These are phyloP conservation scores for Tethya wilhelma DNA, from an alignment of 37 sponge, comb jelly and placozoan species.

Conservation along the genomic window DNA sequence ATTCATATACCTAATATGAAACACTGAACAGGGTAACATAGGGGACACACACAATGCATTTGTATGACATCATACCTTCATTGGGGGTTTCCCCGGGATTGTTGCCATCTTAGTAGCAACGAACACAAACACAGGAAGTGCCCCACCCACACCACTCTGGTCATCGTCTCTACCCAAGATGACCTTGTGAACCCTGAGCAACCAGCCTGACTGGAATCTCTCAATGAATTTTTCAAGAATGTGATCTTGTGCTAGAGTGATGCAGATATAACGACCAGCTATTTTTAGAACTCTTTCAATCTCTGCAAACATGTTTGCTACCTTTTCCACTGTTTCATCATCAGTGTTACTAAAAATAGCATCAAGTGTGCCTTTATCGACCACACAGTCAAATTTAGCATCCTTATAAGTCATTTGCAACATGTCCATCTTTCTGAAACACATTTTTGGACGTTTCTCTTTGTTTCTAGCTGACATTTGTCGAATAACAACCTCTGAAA, in stretches of 20 bases:
- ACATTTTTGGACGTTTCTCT: slow-evolving; percentile 68
- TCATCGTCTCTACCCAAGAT: slow-evolving; percentile 1
- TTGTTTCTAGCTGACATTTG: slow-evolving; percentile 82
- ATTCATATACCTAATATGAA: slow-evolving; percentile 67
- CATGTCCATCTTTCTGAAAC: slow-evolving; percentile 76
- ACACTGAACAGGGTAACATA: not conserved
- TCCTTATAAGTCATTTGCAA: slow-evolving; percentile 61
- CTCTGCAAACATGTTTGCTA: slow-evolving; percentile 68
- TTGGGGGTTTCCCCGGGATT: slow-evolving; percentile 30
- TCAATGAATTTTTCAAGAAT: slow-evolving; percentile 59
- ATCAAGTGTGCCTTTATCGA: slow-evolving; percentile 94
- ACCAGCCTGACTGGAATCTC: slow-evolving; percentile 61
- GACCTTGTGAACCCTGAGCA: slow-evolving; percentile 85
- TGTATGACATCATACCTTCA: slow-evolving; percentile 49
- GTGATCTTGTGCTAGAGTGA: slow-evolving; percentile 78
- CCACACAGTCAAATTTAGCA: slow-evolving; percentile 65
- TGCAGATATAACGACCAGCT: slow-evolving; percentile 84
- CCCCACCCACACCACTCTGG: slow-evolving; percentile 39
- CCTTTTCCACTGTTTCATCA: slow-evolving; percentile 53
- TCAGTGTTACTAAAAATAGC: slow-evolving; percentile 68
- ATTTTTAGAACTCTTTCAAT: slow-evolving; percentile 75
- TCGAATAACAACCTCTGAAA: slow-evolving; percentile 78
- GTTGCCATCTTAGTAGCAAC: slow-evolving; percentile 82
- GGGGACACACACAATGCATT: not conserved
- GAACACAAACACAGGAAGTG: slow-evolving; percentile 88